phyloP scores from a whole-genome alignment of 2,797 vertebrate genomes.

The Girardinus metallicus region DNA sequence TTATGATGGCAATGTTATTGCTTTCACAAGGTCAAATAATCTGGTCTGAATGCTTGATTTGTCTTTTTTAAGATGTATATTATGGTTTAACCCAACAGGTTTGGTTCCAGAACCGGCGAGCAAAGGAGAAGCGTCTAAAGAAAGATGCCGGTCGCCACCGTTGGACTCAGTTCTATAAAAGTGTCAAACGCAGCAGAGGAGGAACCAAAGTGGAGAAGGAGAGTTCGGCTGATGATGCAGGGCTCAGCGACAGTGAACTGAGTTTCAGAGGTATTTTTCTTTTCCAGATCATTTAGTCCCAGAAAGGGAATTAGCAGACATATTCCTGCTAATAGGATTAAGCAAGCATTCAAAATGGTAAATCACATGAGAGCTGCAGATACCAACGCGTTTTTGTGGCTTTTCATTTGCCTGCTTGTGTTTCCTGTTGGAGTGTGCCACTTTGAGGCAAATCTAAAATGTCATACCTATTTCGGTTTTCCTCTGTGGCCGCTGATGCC shows the following conservation, averaged over 20 bases:
- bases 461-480: constrained; percentile 54
- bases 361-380: constrained; percentile 40
- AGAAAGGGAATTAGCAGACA: constrained; percentile 48
- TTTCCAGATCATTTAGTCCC: constrained; percentile 8
- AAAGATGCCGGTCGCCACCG: constrained; percentile 96
- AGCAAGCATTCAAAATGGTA: constrained; percentile 46
- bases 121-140: constrained; percentile 97
- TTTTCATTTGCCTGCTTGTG: constrained; percentile 48
- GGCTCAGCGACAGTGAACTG: constrained; percentile 97
- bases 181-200: constrained; percentile 90
- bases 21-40: not conserved
- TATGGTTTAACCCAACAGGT: constrained; percentile 79
- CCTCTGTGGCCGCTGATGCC: constrained; percentile 25
- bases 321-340: constrained; percentile 45
- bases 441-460: constrained; percentile 44
- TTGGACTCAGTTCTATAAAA: constrained; percentile 99
- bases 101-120: constrained; percentile 98
- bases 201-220: constrained; percentile 92
- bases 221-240: constrained; percentile 95
- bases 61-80: not conserved
- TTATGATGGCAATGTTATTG: not conserved
- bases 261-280: constrained; percentile 91
- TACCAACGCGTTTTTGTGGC: constrained; percentile 46
- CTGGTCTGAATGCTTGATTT: not conserved
- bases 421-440: constrained; percentile 2